Evolutionary conservation across 2,113 vertebrate genomes (phyloP).

Genomic region (Sinocyclocheilus anshuiensis): DNA sequence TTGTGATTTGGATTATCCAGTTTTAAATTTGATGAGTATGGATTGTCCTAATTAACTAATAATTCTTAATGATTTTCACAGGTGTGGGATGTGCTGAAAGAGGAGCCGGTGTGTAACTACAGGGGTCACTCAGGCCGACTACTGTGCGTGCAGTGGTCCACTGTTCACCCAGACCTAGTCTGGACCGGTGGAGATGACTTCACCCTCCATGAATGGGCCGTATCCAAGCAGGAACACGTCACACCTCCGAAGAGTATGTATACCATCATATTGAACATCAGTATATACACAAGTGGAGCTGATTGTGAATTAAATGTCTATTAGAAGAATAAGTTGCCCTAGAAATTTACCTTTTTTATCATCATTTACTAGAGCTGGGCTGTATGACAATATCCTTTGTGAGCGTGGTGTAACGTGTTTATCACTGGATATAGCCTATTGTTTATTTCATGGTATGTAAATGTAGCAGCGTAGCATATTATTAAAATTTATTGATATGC

Average conservation of each 20-base stretch:
- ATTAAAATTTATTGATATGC: no score
- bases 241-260: slow-evolving; percentile 86
- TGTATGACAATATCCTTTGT: no score
- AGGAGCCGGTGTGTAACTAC: slow-evolving; percentile 87
- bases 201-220: slow-evolving; percentile 87
- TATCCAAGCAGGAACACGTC: slow-evolving; percentile 85
- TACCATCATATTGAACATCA: neutral
- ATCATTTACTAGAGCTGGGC: neutral
- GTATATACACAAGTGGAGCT: neutral
- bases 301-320: neutral
- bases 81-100: slow-evolving; percentile 93
- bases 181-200: slow-evolving; percentile 97
- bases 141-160: slow-evolving; percentile 90
- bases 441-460: no score
- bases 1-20: neutral
- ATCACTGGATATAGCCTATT: no score
- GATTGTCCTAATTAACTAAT: neutral
- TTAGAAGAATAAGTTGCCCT: neutral
- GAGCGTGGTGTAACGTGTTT: no score
- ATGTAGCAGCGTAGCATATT: no score
- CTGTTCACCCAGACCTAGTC: slow-evolving; percentile 84
- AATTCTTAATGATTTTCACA: slow-evolving; percentile 53
- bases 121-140: slow-evolving; percentile 87
- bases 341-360: neutral
- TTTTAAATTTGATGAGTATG: neutral